Percentiles rank a stretch among this genome's conserved stretches.
Evolutionary conservation across 2,113 vertebrate species (phyloP).

Genomic region (Trachemys scripta): DNA sequence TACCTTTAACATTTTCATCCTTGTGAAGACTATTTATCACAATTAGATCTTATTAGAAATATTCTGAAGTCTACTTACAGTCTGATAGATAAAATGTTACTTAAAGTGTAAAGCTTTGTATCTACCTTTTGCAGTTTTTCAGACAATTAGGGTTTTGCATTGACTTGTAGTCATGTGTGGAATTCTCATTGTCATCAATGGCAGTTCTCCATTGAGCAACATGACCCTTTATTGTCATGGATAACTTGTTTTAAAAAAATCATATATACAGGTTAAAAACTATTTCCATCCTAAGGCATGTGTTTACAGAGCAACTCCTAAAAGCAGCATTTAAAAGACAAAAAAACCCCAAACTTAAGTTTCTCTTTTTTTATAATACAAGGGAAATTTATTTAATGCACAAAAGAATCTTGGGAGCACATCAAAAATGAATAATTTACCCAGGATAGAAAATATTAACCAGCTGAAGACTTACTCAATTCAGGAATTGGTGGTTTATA

Average conservation of each 20-base stretch:
- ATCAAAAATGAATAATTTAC: constrained; percentile 2
- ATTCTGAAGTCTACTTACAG: constrained; percentile 9
- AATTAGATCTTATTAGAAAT: neutral
- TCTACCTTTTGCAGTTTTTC: neutral
- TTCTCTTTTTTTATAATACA: constrained; percentile 5
- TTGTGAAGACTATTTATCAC: neutral
- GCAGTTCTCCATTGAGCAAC: neutral
- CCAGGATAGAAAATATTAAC: constrained; percentile 29
- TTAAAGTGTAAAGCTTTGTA: neutral
- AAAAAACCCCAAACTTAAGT: neutral
- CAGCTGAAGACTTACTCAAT: neutral
- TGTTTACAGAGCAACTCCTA: constrained; percentile 45
- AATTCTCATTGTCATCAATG: neutral
- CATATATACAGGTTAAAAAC: neutral
- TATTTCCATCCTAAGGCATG: neutral
- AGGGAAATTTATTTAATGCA: constrained; percentile 11
- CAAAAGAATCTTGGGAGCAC: neutral
- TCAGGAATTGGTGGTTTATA: constrained; percentile 10
- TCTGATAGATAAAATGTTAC: neutral
- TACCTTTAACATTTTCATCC: neutral
- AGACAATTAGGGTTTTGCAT: neutral
- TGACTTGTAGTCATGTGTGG: neutral
- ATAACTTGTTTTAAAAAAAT: constrained; percentile 18
- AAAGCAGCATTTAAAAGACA: constrained; percentile 25
- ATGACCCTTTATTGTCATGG: neutral